Base-by-base conservation (phyloP, 2,888 invertebrate genomes). In the Mimachlamys varia region DNA sequence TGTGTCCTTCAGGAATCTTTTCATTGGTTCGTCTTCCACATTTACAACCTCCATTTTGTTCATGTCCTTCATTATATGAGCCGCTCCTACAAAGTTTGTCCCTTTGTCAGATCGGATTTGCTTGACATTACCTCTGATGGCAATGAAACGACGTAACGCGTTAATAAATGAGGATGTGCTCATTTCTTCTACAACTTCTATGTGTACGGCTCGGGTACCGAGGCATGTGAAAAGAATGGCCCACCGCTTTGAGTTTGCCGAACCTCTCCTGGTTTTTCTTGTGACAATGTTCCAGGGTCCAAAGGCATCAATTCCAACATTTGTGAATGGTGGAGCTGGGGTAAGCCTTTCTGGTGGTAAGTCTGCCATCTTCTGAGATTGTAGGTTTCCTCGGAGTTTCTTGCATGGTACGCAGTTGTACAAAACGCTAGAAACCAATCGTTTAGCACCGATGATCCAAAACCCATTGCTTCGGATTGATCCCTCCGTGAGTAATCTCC, bases 151-250 rank as follows among this genome's bases (percentile, higher is more conserved):
- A 5, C 90, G 88, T 5, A 92, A 49, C 0, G 91, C 91, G 89
- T 91, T 92, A 33, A 92, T 92, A n/a, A n/a, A n/a, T n/a, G n/a
- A n/a, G n/a, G n/a, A n/a, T n/a, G n/a, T n/a, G n/a, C n/a, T n/a
- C n/a, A n/a, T n/a, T n/a, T n/a, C n/a, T n/a, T n/a, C n/a, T n/a
- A n/a, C n/a, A n/a, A n/a, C n/a, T n/a, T n/a, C n/a, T n/a, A n/a
- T n/a, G 87, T 93, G 93, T 3, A 93, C 55, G 17, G 92, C 93
- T 33, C 92, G 88, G 1, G 90, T 88, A 1, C 62, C 87, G 4
- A 92, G 55, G 53, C 93, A 93, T 3, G 93, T 93, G 53, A 93
- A 92, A 5, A 93, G 17, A 17, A 92, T 88, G 19, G 92, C 93
- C 93, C 93, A 93, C 17, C 93, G 50, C 53, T 93, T 93, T 7